A percentile compares a stretch with the other conserved stretches of the same genome.
Conservation (phyloP, 2,888 invertebrate species). For the Pandemis cinnamomeana region DNA sequence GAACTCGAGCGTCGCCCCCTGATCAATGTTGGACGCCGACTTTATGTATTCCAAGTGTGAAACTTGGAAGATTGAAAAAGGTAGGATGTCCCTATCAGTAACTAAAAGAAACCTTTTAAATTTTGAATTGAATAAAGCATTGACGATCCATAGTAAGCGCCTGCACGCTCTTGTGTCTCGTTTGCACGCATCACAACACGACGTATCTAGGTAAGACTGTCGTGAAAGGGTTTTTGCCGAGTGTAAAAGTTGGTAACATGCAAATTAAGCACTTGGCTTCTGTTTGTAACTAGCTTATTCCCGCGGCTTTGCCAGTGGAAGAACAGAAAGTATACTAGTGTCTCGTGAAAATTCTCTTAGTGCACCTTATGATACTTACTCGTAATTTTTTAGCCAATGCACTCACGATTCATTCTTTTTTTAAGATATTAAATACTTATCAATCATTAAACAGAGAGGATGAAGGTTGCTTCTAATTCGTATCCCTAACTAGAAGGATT, state of each 20-base stretch:
- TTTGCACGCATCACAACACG: not conserved
- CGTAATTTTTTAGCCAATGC: no score
- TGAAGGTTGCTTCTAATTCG: no score
- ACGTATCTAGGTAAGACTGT: not conserved
- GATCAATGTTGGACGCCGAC: constrained; percentile 54
- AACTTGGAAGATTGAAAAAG: constrained; percentile 43
- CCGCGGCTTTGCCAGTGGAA: no score
- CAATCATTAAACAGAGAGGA: no score
- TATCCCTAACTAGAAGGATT: no score
- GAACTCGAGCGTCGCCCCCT: constrained; percentile 51
- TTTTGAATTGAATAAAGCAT: constrained; percentile 4
- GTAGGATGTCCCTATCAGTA: constrained; percentile 19
- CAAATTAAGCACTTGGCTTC: not conserved
- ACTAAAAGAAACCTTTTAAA: constrained; percentile 14
- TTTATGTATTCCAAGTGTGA: constrained; percentile 45
- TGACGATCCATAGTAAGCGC: not conserved
- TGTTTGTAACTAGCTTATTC: no score
- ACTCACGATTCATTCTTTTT: no score
- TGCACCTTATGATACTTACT: no score
- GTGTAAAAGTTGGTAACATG: not conserved
- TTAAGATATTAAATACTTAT: no score
- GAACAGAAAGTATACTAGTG: no score
- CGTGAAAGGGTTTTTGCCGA: not conserved
- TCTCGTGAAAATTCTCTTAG: no score
- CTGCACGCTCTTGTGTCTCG: not conserved